A percentile compares a stretch with the other conserved stretches of the same genome.
Conservation (phyloP, 2,888 invertebrate genomes). For the Theretra japonica region DNA sequence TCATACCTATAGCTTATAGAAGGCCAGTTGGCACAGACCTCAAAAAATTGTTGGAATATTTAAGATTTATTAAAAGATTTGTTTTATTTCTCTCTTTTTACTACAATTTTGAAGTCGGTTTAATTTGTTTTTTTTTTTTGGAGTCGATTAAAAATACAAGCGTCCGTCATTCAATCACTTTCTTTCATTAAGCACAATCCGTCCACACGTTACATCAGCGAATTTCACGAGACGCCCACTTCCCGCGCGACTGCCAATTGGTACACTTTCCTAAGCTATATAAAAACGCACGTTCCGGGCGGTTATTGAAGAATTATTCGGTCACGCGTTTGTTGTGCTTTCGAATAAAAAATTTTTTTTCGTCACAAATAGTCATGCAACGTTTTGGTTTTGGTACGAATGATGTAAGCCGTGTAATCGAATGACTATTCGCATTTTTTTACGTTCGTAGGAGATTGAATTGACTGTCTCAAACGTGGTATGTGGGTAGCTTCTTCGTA, state of each 20-base stretch:
- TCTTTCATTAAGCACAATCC: neutral
- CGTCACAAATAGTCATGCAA: conserved; percentile 32
- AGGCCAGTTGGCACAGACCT: too few relatives aligned
- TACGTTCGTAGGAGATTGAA: conserved; percentile 2
- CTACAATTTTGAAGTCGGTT: too few relatives aligned
- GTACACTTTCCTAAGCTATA: conserved; percentile 60
- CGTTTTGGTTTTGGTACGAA: conserved; percentile 14
- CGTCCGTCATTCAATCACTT: neutral
- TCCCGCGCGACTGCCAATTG: conserved; percentile 72
- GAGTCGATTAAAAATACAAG: too few relatives aligned
- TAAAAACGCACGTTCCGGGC: conserved; percentile 55
- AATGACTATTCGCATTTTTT: conserved; percentile 6
- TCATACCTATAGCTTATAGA: too few relatives aligned
- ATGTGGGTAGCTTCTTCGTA: neutral
- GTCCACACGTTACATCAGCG: neutral
- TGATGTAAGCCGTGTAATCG: conserved; percentile 31
- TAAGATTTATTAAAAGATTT: too few relatives aligned
- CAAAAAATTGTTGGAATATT: too few relatives aligned
- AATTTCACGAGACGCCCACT: conserved; percentile 51
- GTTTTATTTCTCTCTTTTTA: too few relatives aligned
- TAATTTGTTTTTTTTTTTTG: too few relatives aligned
- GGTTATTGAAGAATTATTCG: conserved; percentile 61
- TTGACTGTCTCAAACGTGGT: neutral
- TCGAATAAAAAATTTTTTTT: conserved; percentile 35
- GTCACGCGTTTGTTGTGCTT: conserved; percentile 49